Base-by-base conservation (phyloP, 2,113 vertebrate species). In the Python bivittatus region DNA sequence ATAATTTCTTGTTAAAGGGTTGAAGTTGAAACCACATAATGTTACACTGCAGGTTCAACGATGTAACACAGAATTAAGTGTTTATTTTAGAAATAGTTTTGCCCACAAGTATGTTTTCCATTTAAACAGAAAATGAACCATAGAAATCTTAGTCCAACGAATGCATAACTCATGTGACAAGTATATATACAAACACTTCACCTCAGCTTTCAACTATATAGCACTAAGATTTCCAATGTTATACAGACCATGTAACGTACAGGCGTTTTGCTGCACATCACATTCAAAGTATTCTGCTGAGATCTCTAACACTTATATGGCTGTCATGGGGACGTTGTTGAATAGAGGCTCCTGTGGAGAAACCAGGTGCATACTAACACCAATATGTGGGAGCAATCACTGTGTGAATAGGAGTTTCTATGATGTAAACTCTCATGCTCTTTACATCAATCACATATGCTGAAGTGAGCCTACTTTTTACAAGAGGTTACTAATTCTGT, bases 11-110 rank as follows among this genome's bases (percentile, higher is more conserved):
- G 93, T 84, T 94, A 91, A 94, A 96, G 20, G 84, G 84, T 58
- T 94, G 95, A 96, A 96, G 94, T 92, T 94, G 93, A 97, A 96
- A 96, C 94, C 86, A 68, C 88, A 60, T 52, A 72, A 90, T 93
- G 17, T 94, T 94, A 94, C 88, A 38, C 20, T 57, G 88, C 48
- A 90, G 91, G 85, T 95, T 93, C 92, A 64, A 88, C 89, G 89
- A 94, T 23, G 42, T 5, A 93, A 93, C 92, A 91, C 1, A 92
- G 86, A 94, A 86, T 4, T 61, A 84, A 93, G 33, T 92, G 92
- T 95, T 94, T 95, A 92, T 25, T 94, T 93, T 94, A 92, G 93
- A 94, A 90, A 92, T 95, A 92, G 84, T 79, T 95, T 94, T 95
- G 90, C 79, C 15, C 61, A 64, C 88, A 94, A 92, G 48, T 54